Base-by-base conservation (phyloP, 30 jellyfish, hydroid and myxozoan genomes). In the Nemopilema nomurai region DNA sequence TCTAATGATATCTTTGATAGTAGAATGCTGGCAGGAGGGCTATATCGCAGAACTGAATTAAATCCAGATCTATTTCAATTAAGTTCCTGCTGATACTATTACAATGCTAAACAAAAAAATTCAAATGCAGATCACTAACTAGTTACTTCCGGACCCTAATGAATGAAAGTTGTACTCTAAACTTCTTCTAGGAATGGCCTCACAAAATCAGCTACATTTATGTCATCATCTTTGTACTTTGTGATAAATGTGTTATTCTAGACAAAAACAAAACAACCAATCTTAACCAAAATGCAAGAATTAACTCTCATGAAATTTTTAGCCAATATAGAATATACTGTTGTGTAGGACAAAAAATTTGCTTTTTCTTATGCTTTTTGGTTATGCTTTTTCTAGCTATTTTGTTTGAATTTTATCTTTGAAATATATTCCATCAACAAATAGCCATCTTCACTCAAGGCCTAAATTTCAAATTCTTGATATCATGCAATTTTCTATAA, bases 121-220 rank as follows among this genome's bases (percentile, higher is more conserved):
- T 41, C 13, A 41, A 41, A 41, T 41, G 57, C 57, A 3, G 57
- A 13, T 41, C 57, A 41, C 57, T 41, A 41, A 41, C 57, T 41
- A 41, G 57, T 3, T 41, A 41, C 6, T 6, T 41, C 57, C 13
- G 57, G 13, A 41, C 9, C 57, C 57, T 41, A 41, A 6, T 41
- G 57, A 41, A 13, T 41, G 57, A 3, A 3, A 13, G 57, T 27
- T 19, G 80, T 8, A 23, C 30, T 52, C 89, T 84, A 87, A 33
- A 84, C 31, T 31, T 29, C 67, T 20, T 72, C 96, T 62, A 87
- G 28, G 71, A 73, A 82, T 27, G 90, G 87, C 72, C 50, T 82
- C 83, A 89, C 84, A 67, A 81, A 89, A 22, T 88, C 51, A 74
- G 86, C 88, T 30, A 89, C 86, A 68, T 89, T 93, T n/a, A 89